Evolutionary conservation across 2,888 invertebrate species (phyloP).

Genomic region (Scelioninae gen. 1): DNA sequence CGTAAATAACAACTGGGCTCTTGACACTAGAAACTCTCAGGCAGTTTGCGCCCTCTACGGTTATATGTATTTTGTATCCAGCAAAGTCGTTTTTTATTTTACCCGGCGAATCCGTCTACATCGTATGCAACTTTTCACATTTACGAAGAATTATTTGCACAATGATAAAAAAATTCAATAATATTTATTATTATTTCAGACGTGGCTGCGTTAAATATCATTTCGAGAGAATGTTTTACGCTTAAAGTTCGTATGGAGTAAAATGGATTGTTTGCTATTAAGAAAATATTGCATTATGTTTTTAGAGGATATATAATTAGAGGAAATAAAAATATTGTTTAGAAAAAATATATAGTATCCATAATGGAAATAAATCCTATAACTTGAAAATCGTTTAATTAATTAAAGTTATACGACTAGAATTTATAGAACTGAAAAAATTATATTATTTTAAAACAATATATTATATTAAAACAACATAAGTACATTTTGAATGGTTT

Average conservation of each 20-base stretch:
- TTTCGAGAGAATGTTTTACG: conserved; percentile 5
- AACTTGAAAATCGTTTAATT: too few species aligned
- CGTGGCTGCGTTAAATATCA: conserved; percentile 12
- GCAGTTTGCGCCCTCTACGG: conserved; percentile 65
- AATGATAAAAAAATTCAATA: conserved; percentile 20
- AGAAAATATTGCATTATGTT: too few species aligned
- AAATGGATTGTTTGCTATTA: too few species aligned
- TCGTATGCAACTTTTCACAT: conserved; percentile 44
- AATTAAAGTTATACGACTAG: too few species aligned
- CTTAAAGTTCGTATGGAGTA: background rate
- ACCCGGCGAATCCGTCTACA: conserved; percentile 34
- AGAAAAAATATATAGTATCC: too few species aligned
- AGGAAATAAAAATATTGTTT: too few species aligned
- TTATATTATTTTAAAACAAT: too few species aligned
- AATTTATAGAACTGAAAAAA: too few species aligned
- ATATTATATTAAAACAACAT: too few species aligned
- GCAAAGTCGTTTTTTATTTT: conserved; percentile 57
- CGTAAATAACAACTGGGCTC: conserved; percentile 75
- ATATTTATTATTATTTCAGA: conserved; percentile 40
- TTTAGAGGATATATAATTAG: too few species aligned
- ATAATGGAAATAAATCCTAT: too few species aligned
- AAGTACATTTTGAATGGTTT: too few species aligned
- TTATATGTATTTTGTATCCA: conserved; percentile 65
- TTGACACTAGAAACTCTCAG: conserved; percentile 72
- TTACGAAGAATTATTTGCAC: conserved; percentile 48